Conservation (phyloP, 2,113 vertebrate genomes). For the Thalassarche chlororhynchos region DNA sequence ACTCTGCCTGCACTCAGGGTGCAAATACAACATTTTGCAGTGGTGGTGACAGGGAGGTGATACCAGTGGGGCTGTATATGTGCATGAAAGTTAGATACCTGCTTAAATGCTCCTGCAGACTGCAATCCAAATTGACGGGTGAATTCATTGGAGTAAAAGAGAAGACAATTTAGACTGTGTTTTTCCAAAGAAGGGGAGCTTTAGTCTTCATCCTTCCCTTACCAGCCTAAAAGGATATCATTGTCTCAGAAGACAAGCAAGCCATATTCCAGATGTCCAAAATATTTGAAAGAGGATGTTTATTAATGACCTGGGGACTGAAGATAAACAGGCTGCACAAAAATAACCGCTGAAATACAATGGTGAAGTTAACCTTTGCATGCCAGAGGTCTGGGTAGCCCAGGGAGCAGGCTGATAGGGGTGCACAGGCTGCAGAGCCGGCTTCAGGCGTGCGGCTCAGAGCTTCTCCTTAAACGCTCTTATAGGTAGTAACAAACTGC, state of each 20-base stretch:
- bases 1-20: not conserved
- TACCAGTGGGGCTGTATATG: not conserved
- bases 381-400: not conserved
- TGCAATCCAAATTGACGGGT: not conserved
- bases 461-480: not conserved
- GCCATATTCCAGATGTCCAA: constrained; percentile 57
- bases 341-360: not conserved
- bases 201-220: not conserved
- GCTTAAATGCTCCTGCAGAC: not conserved
- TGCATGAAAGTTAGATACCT: not conserved
- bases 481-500: not conserved
- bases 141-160: not conserved
- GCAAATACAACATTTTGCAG: not conserved
- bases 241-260: constrained; percentile 37
- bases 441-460: not conserved
- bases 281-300: constrained; percentile 54
- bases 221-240: not conserved
- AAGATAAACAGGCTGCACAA: constrained; percentile 48
- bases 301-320: constrained; percentile 47
- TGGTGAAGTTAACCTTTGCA: constrained; percentile 6
- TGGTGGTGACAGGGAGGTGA: not conserved
- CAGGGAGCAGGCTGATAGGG: not conserved
- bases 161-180: not conserved
- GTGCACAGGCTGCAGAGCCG: not conserved
- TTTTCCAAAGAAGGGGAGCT: not conserved